Evolutionary conservation across 2,888 invertebrate genomes (phyloP).

Genomic region (Lucinisca nassula): DNA sequence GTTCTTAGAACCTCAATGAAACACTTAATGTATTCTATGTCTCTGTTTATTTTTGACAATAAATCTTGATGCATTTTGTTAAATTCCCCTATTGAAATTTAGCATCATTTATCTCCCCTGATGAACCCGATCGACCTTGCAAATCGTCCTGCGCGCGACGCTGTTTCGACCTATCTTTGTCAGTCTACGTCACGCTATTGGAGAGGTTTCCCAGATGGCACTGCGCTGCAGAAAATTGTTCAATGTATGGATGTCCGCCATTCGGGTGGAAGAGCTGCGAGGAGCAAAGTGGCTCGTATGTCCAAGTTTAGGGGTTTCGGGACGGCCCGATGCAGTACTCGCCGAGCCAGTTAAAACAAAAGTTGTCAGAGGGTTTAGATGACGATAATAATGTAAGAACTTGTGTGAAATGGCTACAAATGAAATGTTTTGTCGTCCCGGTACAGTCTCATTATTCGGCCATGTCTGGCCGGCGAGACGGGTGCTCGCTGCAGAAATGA

Average conservation of each 20-base stretch:
- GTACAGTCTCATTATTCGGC: slow-evolving; percentile 28
- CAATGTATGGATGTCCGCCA: slow-evolving; percentile 89
- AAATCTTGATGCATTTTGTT: too few species aligned
- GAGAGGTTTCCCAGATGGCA: slow-evolving; percentile 87
- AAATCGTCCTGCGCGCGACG: slow-evolving; percentile 61
- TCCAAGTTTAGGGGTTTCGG: slow-evolving; percentile 89
- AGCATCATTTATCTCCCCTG: slow-evolving; percentile 57
- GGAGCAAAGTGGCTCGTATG: slow-evolving; percentile 88
- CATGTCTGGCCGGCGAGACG: slow-evolving; percentile 66
- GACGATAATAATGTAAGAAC: slow-evolving; percentile 98
- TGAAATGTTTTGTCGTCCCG: slow-evolving; percentile 25
- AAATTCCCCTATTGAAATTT: neutral
- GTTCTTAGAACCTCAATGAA: too few species aligned
- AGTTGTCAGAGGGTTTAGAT: slow-evolving; percentile 98
- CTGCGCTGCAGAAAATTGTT: slow-evolving; percentile 81
- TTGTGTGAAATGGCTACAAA: slow-evolving; percentile 38
- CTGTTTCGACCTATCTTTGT: slow-evolving; percentile 74
- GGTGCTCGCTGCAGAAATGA: slow-evolving; percentile 35
- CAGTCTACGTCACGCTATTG: slow-evolving; percentile 86
- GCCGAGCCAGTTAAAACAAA: slow-evolving; percentile 95
- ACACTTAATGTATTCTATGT: too few species aligned
- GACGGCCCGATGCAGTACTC: slow-evolving; percentile 89
- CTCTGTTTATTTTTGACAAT: too few species aligned
- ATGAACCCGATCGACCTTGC: slow-evolving; percentile 34
- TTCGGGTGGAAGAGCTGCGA: slow-evolving; percentile 89